phyloP scores from a whole-genome alignment of 2,888 invertebrate species.

The Agriopis aurantiaria region DNA sequence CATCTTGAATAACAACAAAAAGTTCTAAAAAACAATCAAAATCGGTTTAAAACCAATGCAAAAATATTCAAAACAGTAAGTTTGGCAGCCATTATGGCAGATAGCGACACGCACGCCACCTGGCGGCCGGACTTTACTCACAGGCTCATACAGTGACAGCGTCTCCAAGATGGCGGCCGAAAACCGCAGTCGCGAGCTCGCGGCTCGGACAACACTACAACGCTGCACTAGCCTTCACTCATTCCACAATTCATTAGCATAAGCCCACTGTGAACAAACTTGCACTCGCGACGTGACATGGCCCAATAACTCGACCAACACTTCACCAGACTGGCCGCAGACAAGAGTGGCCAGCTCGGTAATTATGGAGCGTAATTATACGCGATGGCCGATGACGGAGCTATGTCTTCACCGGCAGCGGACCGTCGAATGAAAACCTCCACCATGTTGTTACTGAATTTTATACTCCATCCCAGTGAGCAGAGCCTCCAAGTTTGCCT shows the following conservation, averaged over 20 bases:
- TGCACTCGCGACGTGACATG: constrained; percentile 38
- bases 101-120: constrained; percentile 80
- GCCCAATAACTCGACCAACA: constrained; percentile 19
- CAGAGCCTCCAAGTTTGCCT: constrained; percentile 87
- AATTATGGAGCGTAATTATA: constrained; percentile 56
- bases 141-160: constrained; percentile 64
- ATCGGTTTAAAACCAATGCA: constrained; percentile 65
- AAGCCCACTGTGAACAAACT: constrained; percentile 46
- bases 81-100: constrained; percentile 69
- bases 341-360: constrained; percentile 30
- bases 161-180: constrained; percentile 75
- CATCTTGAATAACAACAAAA: background rate
- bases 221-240: constrained; percentile 60
- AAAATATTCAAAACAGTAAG: constrained; percentile 79
- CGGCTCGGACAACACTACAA: constrained; percentile 49
- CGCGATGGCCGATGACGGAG: constrained; percentile 80
- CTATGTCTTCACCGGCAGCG: constrained; percentile 84
- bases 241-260: constrained; percentile 64
- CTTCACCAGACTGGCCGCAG: constrained; percentile 24
- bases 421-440: constrained; percentile 85
- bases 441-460: constrained; percentile 87
- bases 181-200: constrained; percentile 46
- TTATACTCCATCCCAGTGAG: constrained; percentile 86
- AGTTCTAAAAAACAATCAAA: constrained; percentile 32
- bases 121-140: constrained; percentile 68